These are phyloP conservation scores for Cirrhinus mrigala DNA, from an alignment of 2,797 vertebrate species.

Conservation along the genomic window DNA sequence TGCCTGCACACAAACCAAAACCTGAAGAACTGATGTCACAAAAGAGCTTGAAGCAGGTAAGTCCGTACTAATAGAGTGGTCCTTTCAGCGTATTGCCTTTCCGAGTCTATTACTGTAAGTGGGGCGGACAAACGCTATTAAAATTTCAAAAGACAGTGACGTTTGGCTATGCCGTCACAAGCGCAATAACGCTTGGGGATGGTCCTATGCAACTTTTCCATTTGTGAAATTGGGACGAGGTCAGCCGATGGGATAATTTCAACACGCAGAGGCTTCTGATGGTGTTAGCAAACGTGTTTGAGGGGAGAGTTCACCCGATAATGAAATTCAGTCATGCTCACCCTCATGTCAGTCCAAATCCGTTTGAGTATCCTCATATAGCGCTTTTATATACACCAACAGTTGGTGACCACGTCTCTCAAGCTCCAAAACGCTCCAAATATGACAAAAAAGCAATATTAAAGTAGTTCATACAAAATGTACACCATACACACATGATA, in stretches of 20 bases:
- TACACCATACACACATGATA: not conserved
- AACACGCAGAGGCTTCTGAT: not conserved
- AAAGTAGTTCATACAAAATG: not conserved
- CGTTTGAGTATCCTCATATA: not conserved
- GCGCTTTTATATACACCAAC: not conserved
- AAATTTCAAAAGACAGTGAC: slow-evolving; percentile 38
- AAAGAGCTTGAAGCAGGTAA: slow-evolving; percentile 44
- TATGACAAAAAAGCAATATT: not conserved
- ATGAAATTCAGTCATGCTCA: not conserved
- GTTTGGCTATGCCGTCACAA: slow-evolving; percentile 15
- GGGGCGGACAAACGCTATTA: slow-evolving; percentile 27
- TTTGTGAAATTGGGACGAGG: slow-evolving; percentile 15
- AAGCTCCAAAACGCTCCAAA: not conserved
- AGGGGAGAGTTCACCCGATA: not conserved
- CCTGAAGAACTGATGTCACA: slow-evolving; percentile 27
- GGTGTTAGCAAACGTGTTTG: not conserved
- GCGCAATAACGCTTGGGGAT: not conserved
- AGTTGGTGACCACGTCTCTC: not conserved
- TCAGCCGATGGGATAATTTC: slow-evolving; percentile 1
- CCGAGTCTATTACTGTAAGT: slow-evolving; percentile 40
- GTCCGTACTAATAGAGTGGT: slow-evolving; percentile 58
- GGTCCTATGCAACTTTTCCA: slow-evolving; percentile 24
- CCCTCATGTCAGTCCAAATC: not conserved
- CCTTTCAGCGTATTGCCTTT: slow-evolving; percentile 40
- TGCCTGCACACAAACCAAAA: slow-evolving; percentile 43